Percentiles rank a stretch among this genome's conserved stretches.
Conservation (phyloP, 2,113 vertebrate genomes). For the Tetraodon nigroviridis region DNA sequence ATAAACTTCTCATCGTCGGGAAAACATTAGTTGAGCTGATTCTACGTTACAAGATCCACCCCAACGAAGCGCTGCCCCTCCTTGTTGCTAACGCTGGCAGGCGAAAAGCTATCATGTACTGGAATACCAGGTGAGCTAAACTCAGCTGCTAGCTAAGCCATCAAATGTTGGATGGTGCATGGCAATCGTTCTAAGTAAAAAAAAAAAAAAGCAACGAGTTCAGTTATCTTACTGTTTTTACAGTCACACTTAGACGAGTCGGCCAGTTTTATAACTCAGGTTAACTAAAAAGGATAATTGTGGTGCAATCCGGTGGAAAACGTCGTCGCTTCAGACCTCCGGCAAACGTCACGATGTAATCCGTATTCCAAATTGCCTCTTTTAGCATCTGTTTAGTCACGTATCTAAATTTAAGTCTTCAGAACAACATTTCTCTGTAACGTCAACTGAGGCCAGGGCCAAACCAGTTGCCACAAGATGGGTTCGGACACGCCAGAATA, state of each 20-base stretch:
- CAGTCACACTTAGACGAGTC: no score
- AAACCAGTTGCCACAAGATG: constrained; percentile 12
- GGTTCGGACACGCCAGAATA: background rate
- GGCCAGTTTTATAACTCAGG: no score
- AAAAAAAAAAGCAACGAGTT: no score
- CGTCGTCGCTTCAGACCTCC: no score
- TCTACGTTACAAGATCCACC: constrained; percentile 9
- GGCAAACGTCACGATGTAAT: background rate
- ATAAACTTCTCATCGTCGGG: background rate
- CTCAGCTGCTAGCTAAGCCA: constrained; percentile 27
- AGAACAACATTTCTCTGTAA: constrained; percentile 28
- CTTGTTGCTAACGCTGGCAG: constrained; percentile 44
- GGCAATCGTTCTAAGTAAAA: no score
- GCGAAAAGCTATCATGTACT: constrained; percentile 16
- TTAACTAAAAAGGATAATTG: no score
- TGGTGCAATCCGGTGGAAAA: no score
- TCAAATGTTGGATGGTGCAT: background rate
- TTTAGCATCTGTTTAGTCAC: constrained; percentile 21
- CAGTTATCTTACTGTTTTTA: no score
- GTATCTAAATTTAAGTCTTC: constrained; percentile 25
- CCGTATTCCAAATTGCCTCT: background rate
- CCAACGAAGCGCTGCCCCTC: constrained; percentile 47
- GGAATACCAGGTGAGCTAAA: constrained; percentile 44
- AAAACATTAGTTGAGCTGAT: background rate
- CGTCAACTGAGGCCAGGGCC: constrained; percentile 20